Percentiles rank a stretch among this genome's conserved stretches.
Evolutionary conservation across 2,888 invertebrate genomes (phyloP).

Genomic region (Nezara viridula): DNA sequence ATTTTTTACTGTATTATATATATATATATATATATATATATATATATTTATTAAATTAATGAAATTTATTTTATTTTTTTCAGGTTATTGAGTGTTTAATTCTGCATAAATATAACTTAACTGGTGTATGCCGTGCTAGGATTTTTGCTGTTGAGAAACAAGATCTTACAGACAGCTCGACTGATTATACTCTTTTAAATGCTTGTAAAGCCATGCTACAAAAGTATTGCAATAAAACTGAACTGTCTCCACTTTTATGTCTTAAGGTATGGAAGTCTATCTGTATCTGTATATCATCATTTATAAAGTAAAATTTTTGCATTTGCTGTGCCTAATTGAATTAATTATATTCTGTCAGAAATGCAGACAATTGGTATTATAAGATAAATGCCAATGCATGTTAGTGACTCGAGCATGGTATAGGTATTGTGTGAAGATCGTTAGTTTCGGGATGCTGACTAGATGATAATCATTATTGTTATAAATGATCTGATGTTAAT

Average conservation of each 20-base stretch:
- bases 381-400: no score
- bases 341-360: no score
- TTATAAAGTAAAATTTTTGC: no score
- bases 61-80: constrained; percentile 66
- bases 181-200: constrained; percentile 87
- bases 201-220: constrained; percentile 90
- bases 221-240: constrained; percentile 83
- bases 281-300: not conserved
- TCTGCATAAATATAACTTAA: constrained; percentile 74
- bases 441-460: no score
- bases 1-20: no score
- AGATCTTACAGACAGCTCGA: constrained; percentile 87
- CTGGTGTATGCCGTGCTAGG: constrained; percentile 80
- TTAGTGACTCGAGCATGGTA: no score
- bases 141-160: constrained; percentile 90
- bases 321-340: no score
- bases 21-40: no score
- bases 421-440: no score
- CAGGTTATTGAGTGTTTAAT: constrained; percentile 86
- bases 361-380: no score
- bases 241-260: constrained; percentile 80
- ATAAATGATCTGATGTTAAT: no score
- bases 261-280: constrained; percentile 75
- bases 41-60: not conserved
- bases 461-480: no score